Evolutionary conservation across 2,888 invertebrate species (phyloP).

Genomic region (Saturnia pavonia): DNA sequence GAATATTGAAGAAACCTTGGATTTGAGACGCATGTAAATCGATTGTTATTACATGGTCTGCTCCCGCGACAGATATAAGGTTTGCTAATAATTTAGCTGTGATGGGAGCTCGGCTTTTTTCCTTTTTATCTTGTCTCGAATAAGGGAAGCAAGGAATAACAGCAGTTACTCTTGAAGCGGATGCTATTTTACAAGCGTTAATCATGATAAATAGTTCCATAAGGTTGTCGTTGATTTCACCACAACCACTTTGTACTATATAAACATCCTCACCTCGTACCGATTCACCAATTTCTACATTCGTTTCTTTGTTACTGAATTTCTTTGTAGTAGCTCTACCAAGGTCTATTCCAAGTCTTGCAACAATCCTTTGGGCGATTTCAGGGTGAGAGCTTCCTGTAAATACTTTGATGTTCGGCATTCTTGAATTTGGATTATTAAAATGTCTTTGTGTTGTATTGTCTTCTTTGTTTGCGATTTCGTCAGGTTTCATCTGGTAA

Average conservation of each 20-base stretch:
- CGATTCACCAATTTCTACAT: slow-evolving; percentile 95
- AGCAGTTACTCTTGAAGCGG: slow-evolving; percentile 93
- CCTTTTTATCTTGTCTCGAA: slow-evolving; percentile 95
- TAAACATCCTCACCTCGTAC: slow-evolving; percentile 96
- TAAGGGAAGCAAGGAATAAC: slow-evolving; percentile 96
- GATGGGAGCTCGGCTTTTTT: slow-evolving; percentile 94
- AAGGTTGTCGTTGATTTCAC: slow-evolving; percentile 94
- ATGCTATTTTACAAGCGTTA: slow-evolving; percentile 96
- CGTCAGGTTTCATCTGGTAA: slow-evolving; percentile 19
- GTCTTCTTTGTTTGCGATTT: slow-evolving; percentile 30
- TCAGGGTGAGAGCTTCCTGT: slow-evolving; percentile 98
- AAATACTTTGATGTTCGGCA: slow-evolving; percentile 99
- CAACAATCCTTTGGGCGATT: slow-evolving; percentile 96
- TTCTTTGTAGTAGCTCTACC: slow-evolving; percentile 99
- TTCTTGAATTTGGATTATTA: slow-evolving; percentile 76
- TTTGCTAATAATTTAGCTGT: slow-evolving; percentile 95
- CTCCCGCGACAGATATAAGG: slow-evolving; percentile 93
- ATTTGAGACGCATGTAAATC: slow-evolving; percentile 96
- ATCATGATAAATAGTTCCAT: slow-evolving; percentile 97
- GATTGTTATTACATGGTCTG: slow-evolving; percentile 96
- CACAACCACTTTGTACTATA: slow-evolving; percentile 95
- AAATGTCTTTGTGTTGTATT: slow-evolving; percentile 34
- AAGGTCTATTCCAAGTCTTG: slow-evolving; percentile 95
- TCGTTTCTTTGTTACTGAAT: slow-evolving; percentile 99
- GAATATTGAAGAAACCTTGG: slow-evolving; percentile 96